phyloP scores from a whole-genome alignment of 2,888 invertebrate genomes.

The Electrophaes corylata region DNA sequence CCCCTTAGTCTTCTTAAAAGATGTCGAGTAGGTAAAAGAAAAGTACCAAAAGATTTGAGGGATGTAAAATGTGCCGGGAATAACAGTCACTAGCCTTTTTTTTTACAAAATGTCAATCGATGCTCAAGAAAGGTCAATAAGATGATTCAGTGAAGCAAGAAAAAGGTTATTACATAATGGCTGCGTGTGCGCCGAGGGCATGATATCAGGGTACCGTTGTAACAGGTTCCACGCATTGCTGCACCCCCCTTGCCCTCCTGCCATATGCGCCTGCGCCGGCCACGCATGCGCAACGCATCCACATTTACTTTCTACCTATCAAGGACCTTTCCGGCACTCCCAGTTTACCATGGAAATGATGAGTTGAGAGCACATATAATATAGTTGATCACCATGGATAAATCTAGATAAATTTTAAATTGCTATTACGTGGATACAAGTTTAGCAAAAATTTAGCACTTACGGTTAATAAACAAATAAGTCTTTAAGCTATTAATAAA shows the following conservation, averaged over 20 bases:
- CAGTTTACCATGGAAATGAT: constrained; percentile 34
- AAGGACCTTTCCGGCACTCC: constrained; percentile 71
- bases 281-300: constrained; percentile 60
- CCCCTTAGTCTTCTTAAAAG: no score
- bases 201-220: constrained; percentile 75
- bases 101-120: constrained; percentile 25
- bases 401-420: no score
- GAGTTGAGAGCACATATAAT: background rate
- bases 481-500: no score
- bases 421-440: no score
- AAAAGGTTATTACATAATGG: constrained; percentile 81
- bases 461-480: no score
- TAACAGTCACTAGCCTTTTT: background rate
- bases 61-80: no score
- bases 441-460: no score
- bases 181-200: constrained; percentile 72
- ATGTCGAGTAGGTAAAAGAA: no score
- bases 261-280: constrained; percentile 37
- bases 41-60: background rate
- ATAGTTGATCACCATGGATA: background rate
- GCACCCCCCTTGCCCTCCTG: constrained; percentile 42
- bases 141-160: constrained; percentile 64
- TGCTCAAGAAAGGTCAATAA: constrained; percentile 28
- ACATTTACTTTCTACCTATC: constrained; percentile 82
- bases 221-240: constrained; percentile 75